Percentiles rank a stretch among this genome's conserved stretches.
Conservation (phyloP, 2,797 vertebrate genomes). For the Odontamblyopus rebecca region DNA sequence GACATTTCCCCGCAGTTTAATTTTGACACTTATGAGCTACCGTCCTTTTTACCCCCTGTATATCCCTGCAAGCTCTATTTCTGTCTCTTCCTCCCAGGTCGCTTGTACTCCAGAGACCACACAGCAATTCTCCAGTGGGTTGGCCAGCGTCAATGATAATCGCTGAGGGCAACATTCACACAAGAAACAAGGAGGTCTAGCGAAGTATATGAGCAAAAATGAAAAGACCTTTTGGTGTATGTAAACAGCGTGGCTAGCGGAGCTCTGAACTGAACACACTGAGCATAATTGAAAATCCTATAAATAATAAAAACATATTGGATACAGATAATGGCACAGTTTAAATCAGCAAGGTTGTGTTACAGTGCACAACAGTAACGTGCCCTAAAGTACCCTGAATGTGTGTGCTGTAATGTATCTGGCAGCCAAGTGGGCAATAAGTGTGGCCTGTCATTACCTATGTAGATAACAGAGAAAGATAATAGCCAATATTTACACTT, state of each 20-base stretch:
- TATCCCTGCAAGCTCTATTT: conserved; percentile 15
- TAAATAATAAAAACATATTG: neutral
- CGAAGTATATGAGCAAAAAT: conserved; percentile 29
- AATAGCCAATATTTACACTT: too few relatives aligned
- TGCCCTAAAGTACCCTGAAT: neutral
- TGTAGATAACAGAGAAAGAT: too few relatives aligned
- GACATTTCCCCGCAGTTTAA: conserved; percentile 65
- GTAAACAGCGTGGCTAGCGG: neutral
- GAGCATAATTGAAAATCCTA: neutral
- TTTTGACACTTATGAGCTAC: conserved; percentile 59
- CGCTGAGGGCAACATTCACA: conserved; percentile 46
- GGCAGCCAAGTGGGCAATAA: neutral
- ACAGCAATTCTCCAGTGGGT: conserved; percentile 43
- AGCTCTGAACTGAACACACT: neutral
- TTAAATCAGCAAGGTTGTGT: neutral
- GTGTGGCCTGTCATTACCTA: too few relatives aligned
- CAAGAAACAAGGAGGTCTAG: conserved; percentile 55
- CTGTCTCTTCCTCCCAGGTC: conserved; percentile 34
- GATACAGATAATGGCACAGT: neutral
- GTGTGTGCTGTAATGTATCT: neutral
- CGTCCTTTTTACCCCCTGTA: conserved; percentile 29
- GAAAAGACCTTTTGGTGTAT: neutral
- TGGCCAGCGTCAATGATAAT: conserved; percentile 58
- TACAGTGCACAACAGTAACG: neutral
- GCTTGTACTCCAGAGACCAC: conserved; percentile 39